Base-by-base conservation (phyloP, 2,888 invertebrate species). In the Lepas anatifera region DNA sequence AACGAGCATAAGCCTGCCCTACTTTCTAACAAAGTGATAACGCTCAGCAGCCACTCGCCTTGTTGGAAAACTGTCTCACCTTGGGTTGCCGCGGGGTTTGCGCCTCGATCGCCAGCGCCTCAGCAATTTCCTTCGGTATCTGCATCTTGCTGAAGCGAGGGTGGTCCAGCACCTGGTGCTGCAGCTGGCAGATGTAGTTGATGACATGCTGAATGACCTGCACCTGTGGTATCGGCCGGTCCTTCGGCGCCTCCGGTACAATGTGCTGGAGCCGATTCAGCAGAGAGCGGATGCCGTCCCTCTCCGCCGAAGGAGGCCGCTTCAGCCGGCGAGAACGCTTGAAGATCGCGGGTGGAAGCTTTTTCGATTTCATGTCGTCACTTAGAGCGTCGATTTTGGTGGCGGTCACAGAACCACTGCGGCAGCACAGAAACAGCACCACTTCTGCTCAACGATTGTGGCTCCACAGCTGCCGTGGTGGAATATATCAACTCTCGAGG, bases 181-280 rank as follows among this genome's bases (percentile, higher is more conserved):
- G 58, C 58, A 58, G 58, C 32, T 58, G 58, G 32, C 58, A 58
- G 58, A 58, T 58, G 58, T 58, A 58, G 58, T 58, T 32, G 58
- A 58, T 58, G 32, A 58, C 58, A 22, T 58, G 58, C 58, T 58
- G 32, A 32, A 58, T 58, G 32, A 58, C 58, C 58, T 58, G 58
- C 18, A 58, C 58, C 32, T 58, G 58, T 1, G 58, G 58, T 22
- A 58, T 29, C 32, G 29, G 58, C 0, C 58, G 58, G 32, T 58
- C 58, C 58, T 58, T 58, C 32, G 58, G 58, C 32, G 58, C 58
- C 32, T 32, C 58, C 18, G 58, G 58, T 7, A 58, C 58, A 22
- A 58, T 58, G 8, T 29, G 32, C 32, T 58, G 58, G 18, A 58
- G 32, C 6, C 58, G 32, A 32, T 58, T 58, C 32, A 58, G 58